phyloP scores from a whole-genome alignment of 2,888 invertebrate species.

The Entomobrya proxima region DNA sequence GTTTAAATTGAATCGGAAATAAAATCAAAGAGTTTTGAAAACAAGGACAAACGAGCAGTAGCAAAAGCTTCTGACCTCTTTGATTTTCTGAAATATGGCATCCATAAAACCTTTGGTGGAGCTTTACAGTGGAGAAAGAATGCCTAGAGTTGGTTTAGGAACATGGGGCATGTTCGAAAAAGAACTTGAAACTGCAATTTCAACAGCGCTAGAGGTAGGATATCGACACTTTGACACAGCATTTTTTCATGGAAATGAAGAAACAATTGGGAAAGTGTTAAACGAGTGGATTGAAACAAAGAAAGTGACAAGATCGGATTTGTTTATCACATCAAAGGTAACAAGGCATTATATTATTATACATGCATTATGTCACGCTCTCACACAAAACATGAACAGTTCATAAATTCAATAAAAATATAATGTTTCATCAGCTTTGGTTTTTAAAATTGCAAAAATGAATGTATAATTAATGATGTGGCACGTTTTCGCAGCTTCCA shows the following conservation, averaged over 20 bases:
- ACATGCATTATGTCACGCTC: not conserved
- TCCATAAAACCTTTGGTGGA: conserved; percentile 48
- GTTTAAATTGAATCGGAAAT: no score
- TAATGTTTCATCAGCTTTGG: no score
- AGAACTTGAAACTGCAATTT: conserved; percentile 56
- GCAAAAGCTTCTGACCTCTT: no score
- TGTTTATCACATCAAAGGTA: conserved; percentile 78
- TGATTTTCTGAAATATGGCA: conserved; percentile 7
- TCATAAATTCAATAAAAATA: no score
- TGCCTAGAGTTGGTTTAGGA: conserved; percentile 83
- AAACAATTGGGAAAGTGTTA: conserved; percentile 76
- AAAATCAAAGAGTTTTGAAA: no score
- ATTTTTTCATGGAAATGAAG: conserved; percentile 76
- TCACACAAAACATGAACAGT: no score
- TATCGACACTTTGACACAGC: conserved; percentile 78
- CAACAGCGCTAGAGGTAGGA: conserved; percentile 76
- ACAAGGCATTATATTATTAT: conserved; percentile 4
- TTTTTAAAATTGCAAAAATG: no score
- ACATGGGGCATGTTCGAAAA: conserved; percentile 65
- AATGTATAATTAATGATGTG: no score
- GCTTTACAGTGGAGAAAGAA: conserved; percentile 78
- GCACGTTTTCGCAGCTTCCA: conserved; percentile 66
- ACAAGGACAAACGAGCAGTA: no score
- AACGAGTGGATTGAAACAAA: conserved; percentile 76
- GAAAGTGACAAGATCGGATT: conserved; percentile 76